Base-by-base conservation (phyloP, 1,140 invertebrate genomes). In the Procambarus virginalis region DNA sequence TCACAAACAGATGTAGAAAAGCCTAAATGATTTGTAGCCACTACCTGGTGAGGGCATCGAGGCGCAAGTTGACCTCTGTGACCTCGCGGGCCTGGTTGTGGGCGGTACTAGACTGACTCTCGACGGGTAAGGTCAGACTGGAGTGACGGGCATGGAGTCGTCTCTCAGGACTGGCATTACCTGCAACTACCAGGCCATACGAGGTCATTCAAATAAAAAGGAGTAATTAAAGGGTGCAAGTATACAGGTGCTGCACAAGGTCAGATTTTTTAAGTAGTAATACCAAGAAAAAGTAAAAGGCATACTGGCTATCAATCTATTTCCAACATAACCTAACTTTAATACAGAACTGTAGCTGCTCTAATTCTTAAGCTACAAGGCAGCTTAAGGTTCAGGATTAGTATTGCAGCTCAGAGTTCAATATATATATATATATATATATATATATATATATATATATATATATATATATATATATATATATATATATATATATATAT, bases 21-120 rank as follows among this genome's bases (percentile, higher is more conserved):
- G 34, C 17, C 76, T 78, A 48, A 14, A 58, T 58, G 12, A 60
- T 22, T 12, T 46, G 17, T 20, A 60, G 45, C 55, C 68, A 64
- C 77, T 89, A 92, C 91, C 89, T 92, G 77, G 91, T 80, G 20
- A 92, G 82, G 22, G 91, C 86, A 84, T 92, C 91, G 80, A 92
- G 83, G 70, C 91, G 89, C 85, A 58, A 60, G 86, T 91, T 90
- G 81, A 92, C 86, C 55, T 87, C 79, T 70, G 79, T 58, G 68
- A 92, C 89, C 64, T 92, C 91, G 5, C 79, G 76, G 58, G 73
- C 73, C 17, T 86, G 78, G 51, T 17, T 70, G 58, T 87, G 86
- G 55, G 82, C 49, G 22, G 82, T 46, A 55, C 68, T 73, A 68
- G 64, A 48, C 34, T 55, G 78, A 64, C 80, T 78, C 46, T 91